Evolutionary conservation across 2,113 vertebrate species (phyloP), one percentile per base, ranked within the genome.

Genomic region (Atlantisia rogersi): DNA sequence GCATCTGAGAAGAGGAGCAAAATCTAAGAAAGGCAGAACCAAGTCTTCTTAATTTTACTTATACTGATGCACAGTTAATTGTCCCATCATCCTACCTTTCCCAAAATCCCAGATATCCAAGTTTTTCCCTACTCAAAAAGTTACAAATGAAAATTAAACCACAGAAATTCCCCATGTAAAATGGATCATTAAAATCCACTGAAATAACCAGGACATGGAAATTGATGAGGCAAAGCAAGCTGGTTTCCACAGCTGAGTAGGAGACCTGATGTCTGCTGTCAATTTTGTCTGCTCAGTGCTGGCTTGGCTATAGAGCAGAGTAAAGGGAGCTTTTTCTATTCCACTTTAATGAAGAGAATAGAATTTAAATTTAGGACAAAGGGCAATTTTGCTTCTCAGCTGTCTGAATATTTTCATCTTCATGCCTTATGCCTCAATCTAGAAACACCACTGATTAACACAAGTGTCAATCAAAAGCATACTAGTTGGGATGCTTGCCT

Each of bases 1-100:
- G 97, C 84, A 99, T 98, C 99, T 99, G 96, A 92, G 91, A 95
- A 96, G 70, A 92, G 60, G 82, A 94, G 95, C 25, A 88, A 69
- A 91, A 77, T 11, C 39, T 52, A 90, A 86, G 80, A 73, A 82
- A 90, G 65, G 39, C 31, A 85, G 40, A 82, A 95, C 15, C 8
- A 63, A 64, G 22, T 59, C n/a, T 88, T 88, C 69, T 55, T n/a
- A 32, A 85, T 64, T 82, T 78, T 52, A 91, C 14, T 73, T 78
- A 89, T 17, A 24, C 9, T 82, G 37, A 48, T 69, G 53, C 63
- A 69, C 11, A 46, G 1, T 25, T 85, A 82, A 71, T 24, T 63
- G 39, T 44, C 39, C 35, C 25, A 88, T 22, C 37, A 62, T 21
- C 73, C 52, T 24, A 81, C 26, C 31, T 26, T 65, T 76, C 31